A percentile compares a stretch with the other conserved stretches of the same genome.
These are phyloP conservation scores for Scytalopus superciliaris DNA, from an alignment of 2,113 vertebrate genomes.

Conservation along the genomic window DNA sequence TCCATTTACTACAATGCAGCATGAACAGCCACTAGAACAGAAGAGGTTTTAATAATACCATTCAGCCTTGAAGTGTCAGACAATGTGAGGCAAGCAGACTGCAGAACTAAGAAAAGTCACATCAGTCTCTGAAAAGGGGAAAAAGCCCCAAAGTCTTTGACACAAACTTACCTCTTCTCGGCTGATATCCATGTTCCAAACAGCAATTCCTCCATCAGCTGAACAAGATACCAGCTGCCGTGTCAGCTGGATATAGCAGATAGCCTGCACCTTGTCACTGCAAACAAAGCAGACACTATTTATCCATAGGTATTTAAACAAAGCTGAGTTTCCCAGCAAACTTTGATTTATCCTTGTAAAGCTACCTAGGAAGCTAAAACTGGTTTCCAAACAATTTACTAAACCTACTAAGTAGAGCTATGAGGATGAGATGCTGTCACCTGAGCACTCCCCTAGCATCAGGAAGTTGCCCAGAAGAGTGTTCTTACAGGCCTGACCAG, in stretches of 20 bases:
- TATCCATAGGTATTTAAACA: neutral
- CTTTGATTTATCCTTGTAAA: neutral
- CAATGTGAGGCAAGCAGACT: neutral
- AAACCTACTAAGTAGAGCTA: neutral
- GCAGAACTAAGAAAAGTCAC: neutral
- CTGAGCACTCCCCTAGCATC: neutral
- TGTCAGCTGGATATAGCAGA: conserved; percentile 89
- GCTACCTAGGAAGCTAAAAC: neutral
- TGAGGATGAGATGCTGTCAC: neutral
- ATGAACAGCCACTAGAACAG: neutral
- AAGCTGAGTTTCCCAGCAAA: neutral
- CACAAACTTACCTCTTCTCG: conserved; percentile 86
- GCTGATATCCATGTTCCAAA: conserved; percentile 97
- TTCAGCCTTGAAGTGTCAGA: neutral
- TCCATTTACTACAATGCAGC: neutral
- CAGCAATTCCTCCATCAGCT: conserved; percentile 91
- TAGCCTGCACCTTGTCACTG: conserved; percentile 92
- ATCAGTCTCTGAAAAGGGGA: neutral
- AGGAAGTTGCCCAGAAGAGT: neutral
- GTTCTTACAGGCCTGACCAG: neutral
- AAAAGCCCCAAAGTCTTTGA: neutral
- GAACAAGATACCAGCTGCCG: conserved; percentile 92
- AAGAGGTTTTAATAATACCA: neutral
- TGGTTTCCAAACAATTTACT: neutral
- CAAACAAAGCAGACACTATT: neutral